Base-by-base conservation (phyloP, 2,113 vertebrate genomes). In the Gallinago media region DNA sequence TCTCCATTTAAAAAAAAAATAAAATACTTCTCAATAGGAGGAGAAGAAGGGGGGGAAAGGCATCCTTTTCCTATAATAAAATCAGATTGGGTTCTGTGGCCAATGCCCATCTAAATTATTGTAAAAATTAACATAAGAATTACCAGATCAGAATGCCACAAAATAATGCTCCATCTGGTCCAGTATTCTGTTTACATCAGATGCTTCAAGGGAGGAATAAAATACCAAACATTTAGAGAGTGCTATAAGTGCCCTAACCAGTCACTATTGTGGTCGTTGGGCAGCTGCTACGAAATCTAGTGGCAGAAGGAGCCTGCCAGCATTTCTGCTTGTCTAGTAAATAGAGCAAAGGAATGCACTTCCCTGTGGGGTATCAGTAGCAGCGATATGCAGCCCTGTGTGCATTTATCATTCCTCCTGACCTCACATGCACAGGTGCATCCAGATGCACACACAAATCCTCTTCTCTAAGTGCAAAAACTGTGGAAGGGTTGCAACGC, bases 121-220 rank as follows among this genome's bases (percentile, higher is more conserved):
- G 36, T 92, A 81, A 93, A 94, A 97, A 92, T 95, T 92, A 91
- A 50, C 79, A 76, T 55, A 76, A 21, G 88, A 93, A 92, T 95
- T 83, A 84, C 50, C 58, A 85, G 67, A 94, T 95, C 85, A 75
- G 68, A 92, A 85, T 95, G 75, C 73, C 85, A 75, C 47, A 78
- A 46, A 59, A 26, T 89, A 92, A 89, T 91, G 54, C 15, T 90
- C 85, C 85, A 84, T 94, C 88, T 97, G 92, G 90, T 82, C 86
- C 85, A 87, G 46, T 0, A 2, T 86, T 93, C 80, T 79, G 58
- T 85, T 96, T 92, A 63, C 11, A 79, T 80, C 83, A 97, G 85
- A 79, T 93, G 82, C 65, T 96, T 91, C 80, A 89, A 85, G 85
- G 66, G 38, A 96, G 44, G 23, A 97, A 94, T 96, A 89, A 94